These are phyloP conservation scores for Sepiola atlantica DNA, from an alignment of 2,888 invertebrate genomes.

Conservation along the genomic window DNA sequence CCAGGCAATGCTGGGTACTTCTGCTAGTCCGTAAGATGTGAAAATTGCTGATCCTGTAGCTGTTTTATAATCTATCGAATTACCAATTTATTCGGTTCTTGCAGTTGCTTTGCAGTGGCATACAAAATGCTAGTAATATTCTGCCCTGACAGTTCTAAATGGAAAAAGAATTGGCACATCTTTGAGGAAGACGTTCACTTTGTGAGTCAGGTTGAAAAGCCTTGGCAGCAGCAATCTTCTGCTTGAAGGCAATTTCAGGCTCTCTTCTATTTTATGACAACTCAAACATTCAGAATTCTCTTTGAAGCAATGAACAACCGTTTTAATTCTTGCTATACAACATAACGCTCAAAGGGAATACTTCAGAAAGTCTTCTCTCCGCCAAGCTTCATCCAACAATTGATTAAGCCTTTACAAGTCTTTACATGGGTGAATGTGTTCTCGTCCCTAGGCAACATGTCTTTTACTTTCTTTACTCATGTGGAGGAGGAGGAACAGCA, in stretches of 20 bases:
- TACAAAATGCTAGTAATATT: not conserved
- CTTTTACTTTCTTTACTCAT: not conserved
- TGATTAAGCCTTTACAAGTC: not conserved
- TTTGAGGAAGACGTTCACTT: not conserved
- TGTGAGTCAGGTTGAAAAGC: not conserved
- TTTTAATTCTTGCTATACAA: not conserved
- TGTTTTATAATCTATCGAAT: too few species aligned
- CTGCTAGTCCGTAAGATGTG: too few species aligned
- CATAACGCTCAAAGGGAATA: not conserved
- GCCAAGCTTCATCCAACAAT: not conserved
- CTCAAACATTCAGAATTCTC: not conserved
- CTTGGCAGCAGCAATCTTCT: not conserved
- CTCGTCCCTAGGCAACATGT: not conserved
- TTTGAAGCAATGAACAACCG: not conserved
- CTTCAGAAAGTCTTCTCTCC: too few species aligned
- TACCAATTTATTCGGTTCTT: not conserved
- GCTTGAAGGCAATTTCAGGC: not conserved
- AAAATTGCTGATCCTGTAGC: too few species aligned
- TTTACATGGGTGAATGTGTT: not conserved
- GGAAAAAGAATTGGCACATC: not conserved
- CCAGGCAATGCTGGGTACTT: too few species aligned
- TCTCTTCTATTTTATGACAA: not conserved
- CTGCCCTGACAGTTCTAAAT: not conserved
- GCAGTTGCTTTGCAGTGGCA: not conserved
- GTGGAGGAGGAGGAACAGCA: not conserved